Conservation (phyloP, 2,113 vertebrate genomes). For the Myodes glareolus region DNA sequence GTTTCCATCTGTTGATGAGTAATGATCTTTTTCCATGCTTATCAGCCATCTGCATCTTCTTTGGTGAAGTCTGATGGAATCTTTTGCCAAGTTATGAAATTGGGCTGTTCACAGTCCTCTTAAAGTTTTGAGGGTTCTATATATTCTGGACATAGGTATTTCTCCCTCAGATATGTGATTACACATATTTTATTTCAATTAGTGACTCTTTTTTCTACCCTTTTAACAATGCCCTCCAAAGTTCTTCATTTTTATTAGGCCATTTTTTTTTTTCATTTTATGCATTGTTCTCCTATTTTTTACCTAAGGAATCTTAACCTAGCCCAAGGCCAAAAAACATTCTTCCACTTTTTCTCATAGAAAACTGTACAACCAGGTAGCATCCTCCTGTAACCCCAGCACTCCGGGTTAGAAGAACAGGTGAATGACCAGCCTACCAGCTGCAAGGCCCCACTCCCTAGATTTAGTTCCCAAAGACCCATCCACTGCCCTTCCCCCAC, state of each 20-base stretch:
- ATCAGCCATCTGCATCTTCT: not conserved
- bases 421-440: no score
- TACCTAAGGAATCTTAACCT: constrained; percentile 4
- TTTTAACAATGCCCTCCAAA: not conserved
- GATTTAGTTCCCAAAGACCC: not conserved
- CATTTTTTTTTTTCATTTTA: not conserved
- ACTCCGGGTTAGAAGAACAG: not conserved
- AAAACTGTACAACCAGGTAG: not conserved
- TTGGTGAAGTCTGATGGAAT: constrained; percentile 37
- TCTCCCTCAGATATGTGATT: not conserved
- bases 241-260: constrained; percentile 17
- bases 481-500: not conserved
- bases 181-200: not conserved
- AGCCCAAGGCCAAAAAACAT: not conserved
- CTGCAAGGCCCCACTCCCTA: not conserved
- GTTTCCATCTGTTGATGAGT: not conserved
- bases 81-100: not conserved
- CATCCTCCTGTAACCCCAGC: not conserved
- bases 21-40: not conserved
- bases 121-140: not conserved
- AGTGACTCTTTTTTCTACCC: not conserved
- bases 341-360: not conserved
- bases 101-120: not conserved
- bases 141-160: not conserved
- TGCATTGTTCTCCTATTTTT: constrained; percentile 9